A percentile compares a stretch with the other conserved stretches of the same genome.
Evolutionary conservation across 2,888 invertebrate species (phyloP).

Genomic region (Cataglyphis albicans): DNA sequence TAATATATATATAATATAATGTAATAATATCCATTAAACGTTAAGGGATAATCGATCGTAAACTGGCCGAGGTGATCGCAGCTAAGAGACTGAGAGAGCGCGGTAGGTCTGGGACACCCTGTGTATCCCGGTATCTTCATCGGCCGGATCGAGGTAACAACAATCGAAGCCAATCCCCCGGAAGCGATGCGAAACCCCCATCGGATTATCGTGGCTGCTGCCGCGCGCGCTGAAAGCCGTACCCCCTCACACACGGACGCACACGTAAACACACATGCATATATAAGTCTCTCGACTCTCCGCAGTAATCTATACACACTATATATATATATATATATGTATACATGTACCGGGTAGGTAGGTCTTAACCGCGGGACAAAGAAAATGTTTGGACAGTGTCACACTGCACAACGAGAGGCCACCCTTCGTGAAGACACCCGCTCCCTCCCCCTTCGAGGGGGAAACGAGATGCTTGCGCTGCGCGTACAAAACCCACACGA

Average conservation of each 20-base stretch:
- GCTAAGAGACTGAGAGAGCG: constrained; percentile 35
- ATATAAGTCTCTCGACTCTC: constrained; percentile 73
- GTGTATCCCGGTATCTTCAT: constrained; percentile 75
- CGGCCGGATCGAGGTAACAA: constrained; percentile 74
- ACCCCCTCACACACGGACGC: constrained; percentile 46
- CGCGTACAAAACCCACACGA: constrained; percentile 17
- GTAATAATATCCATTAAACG: constrained; percentile 10
- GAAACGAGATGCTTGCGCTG: constrained; percentile 45
- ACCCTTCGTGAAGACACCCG: constrained; percentile 79
- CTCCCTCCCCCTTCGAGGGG: constrained; percentile 39
- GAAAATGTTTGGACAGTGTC: constrained; percentile 86
- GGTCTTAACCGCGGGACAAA: constrained; percentile 85
- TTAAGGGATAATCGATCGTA: constrained; percentile 15
- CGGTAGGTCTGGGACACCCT: constrained; percentile 55
- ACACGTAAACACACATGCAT: background rate
- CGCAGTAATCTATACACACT: constrained; percentile 81
- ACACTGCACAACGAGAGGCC: constrained; percentile 78
- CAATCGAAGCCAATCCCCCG: constrained; percentile 77
- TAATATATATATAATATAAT: too few species aligned
- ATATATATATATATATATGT: constrained; percentile 12
- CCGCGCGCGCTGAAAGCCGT: constrained; percentile 74
- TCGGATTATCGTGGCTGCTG: constrained; percentile 81
- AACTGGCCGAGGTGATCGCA: constrained; percentile 9
- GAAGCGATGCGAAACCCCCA: constrained; percentile 81
- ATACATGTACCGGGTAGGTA: constrained; percentile 77